Base-by-base conservation (phyloP, 2,113 vertebrate species). In the Amazona vittata region DNA sequence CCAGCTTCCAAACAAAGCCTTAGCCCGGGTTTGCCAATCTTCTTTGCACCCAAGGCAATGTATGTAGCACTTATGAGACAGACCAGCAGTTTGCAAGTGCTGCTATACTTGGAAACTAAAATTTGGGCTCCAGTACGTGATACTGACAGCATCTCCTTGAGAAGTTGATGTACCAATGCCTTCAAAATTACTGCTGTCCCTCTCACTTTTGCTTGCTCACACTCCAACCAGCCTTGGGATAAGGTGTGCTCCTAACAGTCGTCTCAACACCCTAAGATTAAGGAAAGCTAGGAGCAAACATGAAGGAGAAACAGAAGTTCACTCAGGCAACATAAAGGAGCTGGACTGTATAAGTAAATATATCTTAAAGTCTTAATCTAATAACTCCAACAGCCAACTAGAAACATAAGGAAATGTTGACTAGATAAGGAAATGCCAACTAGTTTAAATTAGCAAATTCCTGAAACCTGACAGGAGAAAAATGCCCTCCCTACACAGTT, bases 131-230 rank as follows among this genome's bases (percentile, higher is more conserved):
- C 33, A 49, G 69, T 55, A 33, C 6, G 49, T 74, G 29, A 69
- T 20, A 70, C 13, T 29, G 47, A 59, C 39, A 77, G 33, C 29
- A 55, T 3, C 16, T 81, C 39, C 52, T 22, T 37, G 37, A 80
- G 37, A 53, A 64, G 19, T 43, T 28, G 68, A 43, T 20, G 1
- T 39, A 47, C 1, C 0, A 0, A 60, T 60, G 68, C 15, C 70
- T 73, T 83, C 28, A 70, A 37, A 89, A 71, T 15, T 47, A 31
- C 31, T 44, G n/a, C 52, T 71, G 17, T 81, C 28, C 53, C n/a
- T 70, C n/a, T 47, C 26, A 41, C 31, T 70, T 53, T 9, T 43
- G 29, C 26, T 43, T 68, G 49, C 41, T 69, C 41, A 24, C 0
- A 3, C 15, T 91, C 37, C 67, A 69, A 6, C 5, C 52, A 83